Conservation (phyloP, 2,797 vertebrate species). For the Alcedo quadribrachys region DNA sequence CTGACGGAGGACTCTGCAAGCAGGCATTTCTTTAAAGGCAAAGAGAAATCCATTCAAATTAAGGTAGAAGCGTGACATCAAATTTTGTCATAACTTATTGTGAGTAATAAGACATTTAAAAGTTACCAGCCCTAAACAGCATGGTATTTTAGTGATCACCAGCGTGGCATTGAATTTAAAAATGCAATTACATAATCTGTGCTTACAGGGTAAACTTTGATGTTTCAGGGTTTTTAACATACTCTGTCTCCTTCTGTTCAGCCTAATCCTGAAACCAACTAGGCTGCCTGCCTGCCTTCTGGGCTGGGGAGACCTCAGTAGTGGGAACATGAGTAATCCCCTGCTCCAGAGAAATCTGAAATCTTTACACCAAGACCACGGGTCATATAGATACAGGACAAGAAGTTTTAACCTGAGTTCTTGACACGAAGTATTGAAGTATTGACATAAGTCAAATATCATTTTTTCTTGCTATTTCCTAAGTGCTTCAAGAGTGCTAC, state of each 20-base stretch:
- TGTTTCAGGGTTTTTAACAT: not conserved
- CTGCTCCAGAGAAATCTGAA: not conserved
- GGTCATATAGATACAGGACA: not conserved
- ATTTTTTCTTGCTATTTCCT: not conserved
- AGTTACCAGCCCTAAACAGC: not conserved
- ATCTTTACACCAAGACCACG: not conserved
- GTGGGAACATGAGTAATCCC: not conserved
- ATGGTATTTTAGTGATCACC: not conserved
- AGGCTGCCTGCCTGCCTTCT: not conserved
- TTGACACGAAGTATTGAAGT: too few species aligned
- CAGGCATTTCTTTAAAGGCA: not conserved
- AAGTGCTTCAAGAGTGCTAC: not conserved
- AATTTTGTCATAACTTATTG: not conserved
- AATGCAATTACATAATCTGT: not conserved
- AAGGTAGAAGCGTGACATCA: not conserved
- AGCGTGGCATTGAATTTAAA: not conserved
- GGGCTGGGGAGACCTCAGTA: not conserved
- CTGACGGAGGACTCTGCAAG: not conserved
- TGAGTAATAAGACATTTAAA: not conserved
- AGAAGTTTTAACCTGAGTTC: not conserved
- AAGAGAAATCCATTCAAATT: slow-evolving; percentile 29
- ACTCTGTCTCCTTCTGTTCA: not conserved
- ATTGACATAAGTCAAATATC: not conserved
- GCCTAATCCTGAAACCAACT: not conserved
- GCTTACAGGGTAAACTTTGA: not conserved